A percentile compares a stretch with the other conserved stretches of the same genome.
These are phyloP conservation scores for Pungitius pungitius DNA, from an alignment of 2,113 vertebrate species.

Conservation along the genomic window DNA sequence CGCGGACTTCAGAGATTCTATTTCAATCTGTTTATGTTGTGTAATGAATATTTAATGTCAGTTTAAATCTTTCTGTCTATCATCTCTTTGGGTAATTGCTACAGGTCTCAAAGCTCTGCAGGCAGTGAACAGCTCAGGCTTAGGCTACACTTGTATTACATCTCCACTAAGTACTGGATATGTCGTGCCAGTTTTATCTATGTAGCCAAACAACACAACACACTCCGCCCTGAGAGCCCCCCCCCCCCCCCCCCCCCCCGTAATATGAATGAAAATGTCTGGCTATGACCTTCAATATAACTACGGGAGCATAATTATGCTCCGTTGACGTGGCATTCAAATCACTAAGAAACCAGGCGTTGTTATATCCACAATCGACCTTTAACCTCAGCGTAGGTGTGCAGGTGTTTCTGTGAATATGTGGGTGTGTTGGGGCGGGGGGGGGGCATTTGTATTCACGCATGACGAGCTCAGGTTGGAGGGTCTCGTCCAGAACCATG, in stretches of 20 bases:
- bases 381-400: slow-evolving; percentile 70
- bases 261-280: too few species aligned
- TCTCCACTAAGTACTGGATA: slow-evolving; percentile 61
- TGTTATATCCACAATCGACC: slow-evolving; percentile 95
- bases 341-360: slow-evolving; percentile 93
- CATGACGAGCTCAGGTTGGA: slow-evolving; percentile 19
- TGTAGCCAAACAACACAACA: too few species aligned
- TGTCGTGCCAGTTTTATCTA: too few species aligned
- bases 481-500: background rate
- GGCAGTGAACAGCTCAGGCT: background rate
- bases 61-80: too few species aligned
- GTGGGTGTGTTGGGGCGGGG: slow-evolving; percentile 13
- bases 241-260: too few species aligned
- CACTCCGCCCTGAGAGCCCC: too few species aligned
- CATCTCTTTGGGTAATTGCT: background rate
- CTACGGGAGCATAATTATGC: slow-evolving; percentile 94
- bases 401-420: background rate
- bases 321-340: slow-evolving; percentile 83
- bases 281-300: slow-evolving; percentile 88
- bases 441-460: slow-evolving; percentile 5
- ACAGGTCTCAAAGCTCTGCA: too few species aligned
- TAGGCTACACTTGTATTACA: background rate
- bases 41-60: too few species aligned
- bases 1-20: too few species aligned
- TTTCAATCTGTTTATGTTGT: too few species aligned